Evolutionary conservation across 2,113 vertebrate genomes (phyloP), one percentile per base, ranked within the genome.

Genomic region (Poeciliopsis occidentalis): DNA sequence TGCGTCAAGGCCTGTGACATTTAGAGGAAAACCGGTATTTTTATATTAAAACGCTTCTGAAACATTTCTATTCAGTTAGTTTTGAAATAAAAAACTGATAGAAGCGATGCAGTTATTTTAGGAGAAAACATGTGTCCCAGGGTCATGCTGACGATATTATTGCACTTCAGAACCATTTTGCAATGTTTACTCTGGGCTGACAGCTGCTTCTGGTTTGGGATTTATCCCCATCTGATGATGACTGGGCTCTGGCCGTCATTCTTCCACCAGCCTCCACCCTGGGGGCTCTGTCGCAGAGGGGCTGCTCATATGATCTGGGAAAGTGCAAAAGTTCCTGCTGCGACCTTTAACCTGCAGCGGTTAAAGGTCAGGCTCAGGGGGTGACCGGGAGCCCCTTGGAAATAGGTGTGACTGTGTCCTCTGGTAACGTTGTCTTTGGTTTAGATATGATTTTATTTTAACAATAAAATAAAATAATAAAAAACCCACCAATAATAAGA

Each of bases 171-270:
- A 69, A 71, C 24, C 79, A 47, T 63, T 77, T 60, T 67, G 70
- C 73, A 7, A 30, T 79, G 85, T 86, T 88, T 86, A n/a, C 51
- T n/a, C 8, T 57, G 15, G 44, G 44, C 1, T 47, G 15, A 19
- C 19, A n/a, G 51, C 51, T 57, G 51, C 22, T 57, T 19, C 51
- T 24, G 51, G 83, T 82, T 69, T n/a, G 69, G 84, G 85, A 92
- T 94, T 93, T 83, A 89, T 86, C 77, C 79, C 75, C 80, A 83
- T 75, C 70, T 79, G 67, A 84, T 87, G 87, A 91, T 27, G 76
- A 73, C 67, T 90, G 85, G 73, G 85, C 87, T 83, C 80, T 24
- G 44, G 2, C 22, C 51, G 47, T 8, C 19, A 6, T 19, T 22
- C 4, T 19, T 22, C 47, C 3, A 17, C 47, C 47, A 17, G 17